Evolutionary conservation across 2,113 vertebrate species (phyloP).

Genomic region (Alethe diademata): DNA sequence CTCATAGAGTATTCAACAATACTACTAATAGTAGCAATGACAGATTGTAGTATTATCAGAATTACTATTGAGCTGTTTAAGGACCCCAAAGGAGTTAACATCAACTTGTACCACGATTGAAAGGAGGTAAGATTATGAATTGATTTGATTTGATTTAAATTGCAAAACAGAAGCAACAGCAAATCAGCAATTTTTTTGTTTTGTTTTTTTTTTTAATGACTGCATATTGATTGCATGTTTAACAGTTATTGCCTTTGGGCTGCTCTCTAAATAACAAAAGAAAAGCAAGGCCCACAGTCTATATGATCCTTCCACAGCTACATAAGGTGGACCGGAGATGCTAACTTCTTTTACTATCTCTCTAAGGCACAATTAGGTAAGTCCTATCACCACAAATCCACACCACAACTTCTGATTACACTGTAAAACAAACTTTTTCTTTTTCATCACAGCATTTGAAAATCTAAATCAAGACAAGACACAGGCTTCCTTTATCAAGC

Average conservation of each 20-base stretch:
- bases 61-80: background rate
- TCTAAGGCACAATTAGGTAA: background rate
- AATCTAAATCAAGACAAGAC: background rate
- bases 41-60: background rate
- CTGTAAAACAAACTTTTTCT: background rate
- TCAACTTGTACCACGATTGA: background rate
- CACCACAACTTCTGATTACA: background rate
- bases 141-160: background rate
- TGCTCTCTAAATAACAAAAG: background rate
- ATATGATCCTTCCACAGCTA: background rate
- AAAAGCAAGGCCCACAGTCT: background rate
- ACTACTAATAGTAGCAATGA: background rate
- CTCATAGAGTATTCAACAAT: background rate
- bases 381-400: background rate
- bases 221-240: background rate
- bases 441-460: background rate
- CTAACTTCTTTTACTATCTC: background rate
- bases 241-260: background rate
- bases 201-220: background rate
- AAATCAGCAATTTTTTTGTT: too few species aligned
- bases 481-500: background rate
- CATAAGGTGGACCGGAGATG: background rate
- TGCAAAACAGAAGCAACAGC: background rate
- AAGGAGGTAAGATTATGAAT: background rate
- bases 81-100: background rate